Evolutionary conservation across 2,888 invertebrate genomes (phyloP).

Genomic region (Drosophila nr. fundita): DNA sequence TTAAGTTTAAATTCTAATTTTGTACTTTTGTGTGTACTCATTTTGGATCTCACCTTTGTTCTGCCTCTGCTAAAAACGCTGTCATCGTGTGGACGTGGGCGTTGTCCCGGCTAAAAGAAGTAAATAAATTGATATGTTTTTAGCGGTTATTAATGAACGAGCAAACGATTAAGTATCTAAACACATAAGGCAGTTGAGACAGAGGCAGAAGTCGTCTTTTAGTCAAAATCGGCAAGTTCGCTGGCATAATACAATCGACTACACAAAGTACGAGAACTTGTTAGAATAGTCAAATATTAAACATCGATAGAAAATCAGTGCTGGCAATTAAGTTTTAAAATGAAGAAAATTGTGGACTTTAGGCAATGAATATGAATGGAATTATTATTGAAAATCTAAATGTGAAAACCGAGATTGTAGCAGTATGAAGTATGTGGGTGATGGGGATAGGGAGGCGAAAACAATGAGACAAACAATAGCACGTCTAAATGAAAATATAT

Average conservation of each 20-base stretch:
- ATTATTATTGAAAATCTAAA: background rate
- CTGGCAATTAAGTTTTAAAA: background rate
- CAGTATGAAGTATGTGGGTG: background rate
- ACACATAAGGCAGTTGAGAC: slow-evolving; percentile 27
- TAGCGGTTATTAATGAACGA: background rate
- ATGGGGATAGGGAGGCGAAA: background rate
- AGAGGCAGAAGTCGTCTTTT: slow-evolving; percentile 1
- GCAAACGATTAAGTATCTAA: slow-evolving; percentile 16
- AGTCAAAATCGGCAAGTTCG: slow-evolving; percentile 4
- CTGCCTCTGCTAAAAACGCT: slow-evolving; percentile 83
- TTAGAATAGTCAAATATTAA: slow-evolving; percentile 6
- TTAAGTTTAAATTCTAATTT: background rate
- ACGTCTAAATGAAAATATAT: slow-evolving; percentile 45
- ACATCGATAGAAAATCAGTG: background rate
- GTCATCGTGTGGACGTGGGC: slow-evolving; percentile 83
- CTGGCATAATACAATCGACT: background rate
- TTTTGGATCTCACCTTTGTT: slow-evolving; percentile 79
- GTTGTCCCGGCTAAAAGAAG: slow-evolving; percentile 82
- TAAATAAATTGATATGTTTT: slow-evolving; percentile 9
- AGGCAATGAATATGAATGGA: background rate
- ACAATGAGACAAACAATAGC: slow-evolving; percentile 41
- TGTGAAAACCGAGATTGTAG: background rate
- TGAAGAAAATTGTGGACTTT: background rate
- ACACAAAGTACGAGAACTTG: slow-evolving; percentile 1
- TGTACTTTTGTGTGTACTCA: background rate